Base-by-base conservation (phyloP, 2,797 vertebrate genomes). In the Austrolebias charrua region DNA sequence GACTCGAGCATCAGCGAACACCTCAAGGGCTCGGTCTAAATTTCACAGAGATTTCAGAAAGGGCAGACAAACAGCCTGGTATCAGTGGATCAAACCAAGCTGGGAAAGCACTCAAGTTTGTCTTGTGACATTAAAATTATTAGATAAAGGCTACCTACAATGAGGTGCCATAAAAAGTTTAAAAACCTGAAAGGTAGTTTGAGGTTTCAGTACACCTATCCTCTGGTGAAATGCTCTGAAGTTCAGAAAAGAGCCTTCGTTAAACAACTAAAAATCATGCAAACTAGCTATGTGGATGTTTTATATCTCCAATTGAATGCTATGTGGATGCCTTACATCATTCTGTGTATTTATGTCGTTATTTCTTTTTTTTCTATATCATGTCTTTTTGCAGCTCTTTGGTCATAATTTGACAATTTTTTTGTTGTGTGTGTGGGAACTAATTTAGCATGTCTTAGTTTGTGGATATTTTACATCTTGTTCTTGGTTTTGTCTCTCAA, bases 171-270 rank as follows among this genome's bases (percentile, higher is more conserved):
- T 33, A 33, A 33, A 33, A 24, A 24, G 24, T 24, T 24, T 24
- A 24, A 24, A 24, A 24, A 24, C 24, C 24, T 24, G 24, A 24
- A 24, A 24, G 3, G 24, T 24, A 24, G 24, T 24, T 49, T 76
- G 76, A 66, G 55, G 66, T 75, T 60, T 81, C 14, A 71, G 52
- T 38, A 51, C 45, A 29, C 9, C 31, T 40, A 45, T 3, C 43
- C 11, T 42, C 11, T 12, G 31, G 8, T 47, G 5, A 46, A 33
- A 31, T 63, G 55, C 60, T 15, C 50, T 35, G n/a, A 62, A 54
- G 18, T 20, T 1, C 2, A 53, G 29, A 68, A 55, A 43, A 48
- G 45, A 5, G 20, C 16, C 77, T 31, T 60, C 11, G 45, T 62
- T 69, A 24, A 24, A 24, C 24, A 24, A 24, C 24, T 24, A 24